phyloP scores from a whole-genome alignment of 2,797 vertebrate species.

The Acanthurus leucopareius region DNA sequence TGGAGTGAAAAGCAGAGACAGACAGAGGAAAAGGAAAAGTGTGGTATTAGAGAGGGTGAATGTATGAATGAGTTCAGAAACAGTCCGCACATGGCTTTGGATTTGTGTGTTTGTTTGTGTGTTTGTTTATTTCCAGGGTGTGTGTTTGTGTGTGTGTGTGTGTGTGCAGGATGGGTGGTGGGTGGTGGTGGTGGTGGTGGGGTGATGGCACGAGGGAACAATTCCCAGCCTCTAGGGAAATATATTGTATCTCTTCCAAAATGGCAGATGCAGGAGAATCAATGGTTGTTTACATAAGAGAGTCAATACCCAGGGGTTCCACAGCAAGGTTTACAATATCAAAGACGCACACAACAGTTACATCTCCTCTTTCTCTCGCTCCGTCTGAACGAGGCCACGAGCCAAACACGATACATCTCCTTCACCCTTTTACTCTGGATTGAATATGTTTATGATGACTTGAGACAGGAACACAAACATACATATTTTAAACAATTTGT shows the following conservation, averaged over 20 bases:
- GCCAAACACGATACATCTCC: constrained; percentile 21
- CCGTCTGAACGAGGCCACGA: constrained; percentile 20
- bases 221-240: constrained; percentile 77
- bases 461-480: constrained; percentile 3
- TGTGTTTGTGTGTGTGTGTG: constrained; percentile 15
- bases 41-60: constrained; percentile 40
- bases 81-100: constrained; percentile 54
- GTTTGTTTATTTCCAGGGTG: not conserved
- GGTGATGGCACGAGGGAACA: constrained; percentile 48
- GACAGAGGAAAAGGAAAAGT: not conserved
- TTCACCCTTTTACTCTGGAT: constrained; percentile 14
- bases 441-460: constrained; percentile 21
- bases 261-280: constrained; percentile 82
- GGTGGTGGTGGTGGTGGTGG: too few relatives aligned
- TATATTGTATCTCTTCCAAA: constrained; percentile 83
- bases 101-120: constrained; percentile 38
- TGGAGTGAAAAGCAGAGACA: constrained; percentile 12
- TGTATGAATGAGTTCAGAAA: constrained; percentile 54
- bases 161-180: not conserved
- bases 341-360: constrained; percentile 66
- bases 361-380: constrained; percentile 17
- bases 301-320: constrained; percentile 78
- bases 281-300: constrained; percentile 85
- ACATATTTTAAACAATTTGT: constrained; percentile 27
- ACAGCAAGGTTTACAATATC: constrained; percentile 71